phyloP scores from a whole-genome alignment of 2,113 vertebrate genomes.

The Strigops habroptila region DNA sequence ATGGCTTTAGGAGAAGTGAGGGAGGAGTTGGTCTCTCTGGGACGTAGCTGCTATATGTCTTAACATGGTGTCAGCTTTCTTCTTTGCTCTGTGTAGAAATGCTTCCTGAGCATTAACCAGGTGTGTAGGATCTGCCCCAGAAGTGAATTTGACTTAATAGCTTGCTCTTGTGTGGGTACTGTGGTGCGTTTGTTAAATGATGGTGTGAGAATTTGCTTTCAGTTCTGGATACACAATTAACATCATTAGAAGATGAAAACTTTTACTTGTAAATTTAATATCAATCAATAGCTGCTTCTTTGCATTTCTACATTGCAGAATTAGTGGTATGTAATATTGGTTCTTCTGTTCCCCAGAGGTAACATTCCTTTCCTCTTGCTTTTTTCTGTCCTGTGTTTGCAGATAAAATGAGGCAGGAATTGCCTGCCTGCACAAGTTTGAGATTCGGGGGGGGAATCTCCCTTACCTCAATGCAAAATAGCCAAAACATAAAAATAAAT shows the following conservation, averaged over 20 bases:
- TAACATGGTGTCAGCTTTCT: neutral
- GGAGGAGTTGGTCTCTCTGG: neutral
- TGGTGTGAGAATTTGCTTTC: neutral
- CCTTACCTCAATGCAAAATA: neutral
- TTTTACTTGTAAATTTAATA: neutral
- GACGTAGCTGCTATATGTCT: neutral
- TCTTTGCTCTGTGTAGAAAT: neutral
- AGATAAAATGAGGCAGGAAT: neutral
- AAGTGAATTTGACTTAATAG: neutral
- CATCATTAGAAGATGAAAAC: neutral
- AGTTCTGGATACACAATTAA: neutral
- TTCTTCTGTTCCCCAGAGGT: neutral
- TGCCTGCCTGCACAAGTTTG: neutral
- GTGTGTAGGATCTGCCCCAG: neutral
- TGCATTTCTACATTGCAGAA: neutral
- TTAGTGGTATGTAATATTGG: neutral
- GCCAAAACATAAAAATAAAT: neutral
- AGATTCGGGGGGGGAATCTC: neutral
- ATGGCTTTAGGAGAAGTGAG: neutral
- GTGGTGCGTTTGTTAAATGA: neutral
- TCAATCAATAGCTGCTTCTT: neutral
- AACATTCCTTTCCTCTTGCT: neutral
- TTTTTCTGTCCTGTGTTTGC: neutral
- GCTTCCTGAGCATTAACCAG: neutral
- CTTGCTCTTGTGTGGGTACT: neutral